Evolutionary conservation across 2,113 vertebrate genomes (phyloP).

Genomic region (Prionailurus bengalensis): DNA sequence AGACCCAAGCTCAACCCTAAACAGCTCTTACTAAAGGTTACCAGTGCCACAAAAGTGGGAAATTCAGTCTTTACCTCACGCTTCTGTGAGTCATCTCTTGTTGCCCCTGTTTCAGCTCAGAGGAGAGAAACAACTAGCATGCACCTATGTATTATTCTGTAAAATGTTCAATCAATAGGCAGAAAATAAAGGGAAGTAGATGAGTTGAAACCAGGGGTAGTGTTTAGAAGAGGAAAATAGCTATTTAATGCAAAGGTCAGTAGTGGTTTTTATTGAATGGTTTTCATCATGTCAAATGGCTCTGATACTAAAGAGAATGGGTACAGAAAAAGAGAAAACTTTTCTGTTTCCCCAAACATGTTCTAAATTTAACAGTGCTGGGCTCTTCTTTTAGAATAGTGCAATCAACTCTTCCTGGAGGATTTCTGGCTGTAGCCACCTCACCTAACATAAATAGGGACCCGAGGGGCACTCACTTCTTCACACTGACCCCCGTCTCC

Average conservation of each 20-base stretch:
- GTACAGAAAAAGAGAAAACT: slow-evolving; percentile 76
- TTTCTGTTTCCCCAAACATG: slow-evolving; percentile 82
- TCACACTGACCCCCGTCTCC: neutral
- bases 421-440: slow-evolving; percentile 75
- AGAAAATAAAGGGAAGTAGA: slow-evolving; percentile 79
- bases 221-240: slow-evolving; percentile 79
- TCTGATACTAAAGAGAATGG: slow-evolving; percentile 70
- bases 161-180: slow-evolving; percentile 52
- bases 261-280: slow-evolving; percentile 87
- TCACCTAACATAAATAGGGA: slow-evolving; percentile 71
- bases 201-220: slow-evolving; percentile 67
- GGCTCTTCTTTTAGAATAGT: slow-evolving; percentile 84
- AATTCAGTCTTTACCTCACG: slow-evolving; percentile 83
- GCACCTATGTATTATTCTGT: slow-evolving; percentile 54
- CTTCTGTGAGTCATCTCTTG: slow-evolving; percentile 79
- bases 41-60: slow-evolving; percentile 77
- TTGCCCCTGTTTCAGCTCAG: slow-evolving; percentile 70
- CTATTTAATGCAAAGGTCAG: slow-evolving; percentile 86
- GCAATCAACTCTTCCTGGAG: slow-evolving; percentile 83
- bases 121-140: slow-evolving; percentile 72
- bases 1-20: slow-evolving; percentile 86
- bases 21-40: slow-evolving; percentile 83
- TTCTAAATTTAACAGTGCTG: slow-evolving; percentile 85
- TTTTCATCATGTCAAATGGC: slow-evolving; percentile 73
- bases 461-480: neutral